Percentiles rank a stretch among this genome's conserved stretches.
Conservation (phyloP, 2,888 invertebrate genomes). For the Torymus texanus region DNA sequence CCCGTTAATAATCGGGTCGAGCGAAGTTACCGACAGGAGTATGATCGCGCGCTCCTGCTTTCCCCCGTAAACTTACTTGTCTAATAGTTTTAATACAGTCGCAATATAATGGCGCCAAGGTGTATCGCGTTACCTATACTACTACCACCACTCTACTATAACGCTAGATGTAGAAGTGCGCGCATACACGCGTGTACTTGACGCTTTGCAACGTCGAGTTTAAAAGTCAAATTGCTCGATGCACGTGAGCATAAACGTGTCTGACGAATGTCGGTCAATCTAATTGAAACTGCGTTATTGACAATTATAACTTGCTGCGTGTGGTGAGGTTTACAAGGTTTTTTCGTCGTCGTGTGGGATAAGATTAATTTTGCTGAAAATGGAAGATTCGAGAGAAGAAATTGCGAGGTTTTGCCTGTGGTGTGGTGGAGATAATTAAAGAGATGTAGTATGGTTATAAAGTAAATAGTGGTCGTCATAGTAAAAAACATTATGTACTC, state of each 20-base stretch:
- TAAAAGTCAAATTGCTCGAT: conserved; percentile 49
- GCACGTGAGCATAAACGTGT: conserved; percentile 12
- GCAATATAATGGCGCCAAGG: conserved; percentile 33
- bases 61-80: conserved; percentile 21
- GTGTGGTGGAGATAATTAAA: no score
- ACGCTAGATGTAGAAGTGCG: no score
- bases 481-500: no score
- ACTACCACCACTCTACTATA: no score
- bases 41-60: not conserved
- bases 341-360: not conserved
- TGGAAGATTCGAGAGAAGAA: no score
- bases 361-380: no score
- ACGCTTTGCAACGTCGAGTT: not conserved
- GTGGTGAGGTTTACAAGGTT: not conserved
- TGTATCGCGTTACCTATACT: not conserved
- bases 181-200: no score
- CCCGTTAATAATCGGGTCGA: conserved; percentile 17
- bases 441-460: no score
- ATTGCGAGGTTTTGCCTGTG: no score
- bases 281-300: conserved; percentile 30
- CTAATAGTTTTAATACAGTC: conserved; percentile 43
- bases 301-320: not conserved
- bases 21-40: conserved; percentile 2
- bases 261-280: conserved; percentile 36
- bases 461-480: no score